Base-by-base conservation (phyloP, 2,797 vertebrate species). In the Mycteria americana region DNA sequence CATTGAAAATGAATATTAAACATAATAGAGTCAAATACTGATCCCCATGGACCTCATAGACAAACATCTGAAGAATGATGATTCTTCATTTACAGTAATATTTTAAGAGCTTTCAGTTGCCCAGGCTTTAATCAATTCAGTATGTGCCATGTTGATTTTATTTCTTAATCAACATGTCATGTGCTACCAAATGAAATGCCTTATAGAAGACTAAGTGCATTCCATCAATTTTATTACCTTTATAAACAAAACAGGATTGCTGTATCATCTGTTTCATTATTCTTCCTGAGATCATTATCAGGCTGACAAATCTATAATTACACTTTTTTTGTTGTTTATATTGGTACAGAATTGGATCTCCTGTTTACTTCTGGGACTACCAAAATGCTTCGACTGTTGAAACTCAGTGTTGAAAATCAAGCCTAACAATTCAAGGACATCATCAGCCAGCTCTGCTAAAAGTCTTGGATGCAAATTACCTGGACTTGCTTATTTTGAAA, bases 201-300 rank as follows among this genome's bases (percentile, higher is more conserved):
- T 70, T 80, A 74, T 14, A 80, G 63, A 85, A 92, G 14, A 79
- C 64, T 89, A 89, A 91, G 39, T 48, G n/a, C 2, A 0, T 91
- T 96, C 64, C 31, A 80, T 96, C 92, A 85, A 46, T 77, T 94
- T 88, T 94, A 95, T 89, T 85, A 92, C 78, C 64, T 88, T 93
- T 95, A 73, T 82, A 93, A 94, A 76, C 33, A 92, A 95, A 92
- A 69, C 7, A 74, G 56, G 19, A 63, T 85, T 85, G 39, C 46
- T 82, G 35, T 63, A 87, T 94, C 85, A 62, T 74, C 63, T 96
- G 35, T 89, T 92, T 89, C 67, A 73, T 92, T 92, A 69, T 77
- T 89, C 78, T 56, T 13, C 63, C 54, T 48, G 33, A 93, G 67
- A 87, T 88, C 70, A 53, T 85, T 89, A 79, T 92, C 59, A 91